A percentile compares a stretch with the other conserved stretches of the same genome.
Evolutionary conservation across 2,113 vertebrate genomes (phyloP).

Genomic region (Nibea coibor): DNA sequence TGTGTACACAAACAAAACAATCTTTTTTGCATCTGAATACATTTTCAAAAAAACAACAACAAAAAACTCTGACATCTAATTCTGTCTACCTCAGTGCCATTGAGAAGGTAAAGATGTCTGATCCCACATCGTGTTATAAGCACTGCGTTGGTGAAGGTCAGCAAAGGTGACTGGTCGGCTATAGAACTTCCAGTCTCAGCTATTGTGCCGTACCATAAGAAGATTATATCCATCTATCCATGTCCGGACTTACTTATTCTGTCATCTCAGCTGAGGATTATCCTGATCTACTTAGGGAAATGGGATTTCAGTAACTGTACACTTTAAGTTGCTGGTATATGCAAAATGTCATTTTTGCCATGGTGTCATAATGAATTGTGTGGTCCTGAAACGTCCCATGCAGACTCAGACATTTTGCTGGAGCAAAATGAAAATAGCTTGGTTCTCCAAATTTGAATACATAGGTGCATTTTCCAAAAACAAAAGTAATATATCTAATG

Average conservation of each 20-base stretch:
- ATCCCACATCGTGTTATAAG: constrained; percentile 44
- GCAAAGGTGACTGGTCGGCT: constrained; percentile 46
- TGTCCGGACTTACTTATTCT: constrained; percentile 69
- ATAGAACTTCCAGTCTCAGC: constrained; percentile 29
- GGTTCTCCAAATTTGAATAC: not conserved
- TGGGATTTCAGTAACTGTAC: constrained; percentile 67
- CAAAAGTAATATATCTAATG: too few relatives aligned
- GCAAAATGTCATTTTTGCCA: constrained; percentile 60
- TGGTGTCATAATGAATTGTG: constrained; percentile 45
- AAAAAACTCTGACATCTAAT: not conserved
- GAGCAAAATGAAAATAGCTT: not conserved
- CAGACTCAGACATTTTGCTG: constrained; percentile 13
- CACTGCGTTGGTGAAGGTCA: constrained; percentile 46
- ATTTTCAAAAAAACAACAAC: not conserved
- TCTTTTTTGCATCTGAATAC: not conserved
- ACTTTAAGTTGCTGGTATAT: constrained; percentile 66
- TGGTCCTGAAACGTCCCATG: constrained; percentile 5
- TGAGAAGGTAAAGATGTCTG: constrained; percentile 18
- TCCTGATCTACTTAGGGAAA: constrained; percentile 73
- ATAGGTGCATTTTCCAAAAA: too few relatives aligned
- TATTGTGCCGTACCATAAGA: constrained; percentile 63
- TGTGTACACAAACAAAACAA: not conserved
- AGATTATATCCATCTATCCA: constrained; percentile 70
- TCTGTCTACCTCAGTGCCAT: constrained; percentile 8
- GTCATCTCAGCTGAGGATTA: constrained; percentile 74